Evolutionary conservation across 2,888 invertebrate genomes (phyloP).

Genomic region (Lottia gigantea): DNA sequence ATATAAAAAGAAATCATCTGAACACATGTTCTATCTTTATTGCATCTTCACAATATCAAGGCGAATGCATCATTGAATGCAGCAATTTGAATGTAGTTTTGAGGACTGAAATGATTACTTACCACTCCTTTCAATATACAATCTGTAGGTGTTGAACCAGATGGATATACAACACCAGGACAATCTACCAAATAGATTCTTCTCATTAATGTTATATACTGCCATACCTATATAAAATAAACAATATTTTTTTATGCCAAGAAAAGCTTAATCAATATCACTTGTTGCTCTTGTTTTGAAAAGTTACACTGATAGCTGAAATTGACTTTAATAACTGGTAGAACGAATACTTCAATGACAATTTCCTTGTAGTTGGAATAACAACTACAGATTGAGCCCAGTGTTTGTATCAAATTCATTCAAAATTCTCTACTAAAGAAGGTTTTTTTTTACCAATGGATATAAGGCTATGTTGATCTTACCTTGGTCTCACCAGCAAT

Average conservation of each 20-base stretch:
- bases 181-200: slow-evolving; percentile 98
- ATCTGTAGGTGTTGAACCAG: slow-evolving; percentile 87
- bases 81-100: too few relatives aligned
- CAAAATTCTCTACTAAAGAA: too few relatives aligned
- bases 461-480: neutral
- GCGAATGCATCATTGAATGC: too few relatives aligned
- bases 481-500: slow-evolving; percentile 85
- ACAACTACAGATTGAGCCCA: too few relatives aligned
- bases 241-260: too few relatives aligned
- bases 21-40: neutral
- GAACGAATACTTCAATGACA: too few relatives aligned
- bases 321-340: neutral
- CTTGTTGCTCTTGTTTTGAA: too few relatives aligned
- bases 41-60: neutral
- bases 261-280: too few relatives aligned
- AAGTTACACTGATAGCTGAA: neutral
- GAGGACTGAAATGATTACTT: slow-evolving; percentile 40
- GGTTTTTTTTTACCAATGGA: too few relatives aligned
- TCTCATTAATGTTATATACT: slow-evolving; percentile 97
- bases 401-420: too few relatives aligned
- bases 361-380: too few relatives aligned
- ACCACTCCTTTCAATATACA: slow-evolving; percentile 96
- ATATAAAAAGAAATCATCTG: neutral
- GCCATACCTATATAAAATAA: slow-evolving; percentile 81
- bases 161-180: slow-evolving; percentile 97